phyloP scores from a whole-genome alignment of 2,888 invertebrate genomes.

The Idaea dimidiata region DNA sequence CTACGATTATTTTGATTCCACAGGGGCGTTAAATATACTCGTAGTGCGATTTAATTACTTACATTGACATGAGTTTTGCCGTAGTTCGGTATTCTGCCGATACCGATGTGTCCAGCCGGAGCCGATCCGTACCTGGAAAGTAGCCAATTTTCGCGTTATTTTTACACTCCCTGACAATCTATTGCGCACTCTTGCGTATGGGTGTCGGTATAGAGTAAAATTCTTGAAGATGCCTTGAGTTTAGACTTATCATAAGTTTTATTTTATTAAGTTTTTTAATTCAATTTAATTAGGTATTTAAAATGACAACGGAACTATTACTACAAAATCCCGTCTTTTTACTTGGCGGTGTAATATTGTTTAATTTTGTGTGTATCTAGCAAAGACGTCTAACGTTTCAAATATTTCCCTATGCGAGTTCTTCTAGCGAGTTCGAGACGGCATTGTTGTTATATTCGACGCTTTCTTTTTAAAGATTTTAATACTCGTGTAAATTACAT shows the following conservation, averaged over 20 bases:
- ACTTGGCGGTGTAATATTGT: background rate
- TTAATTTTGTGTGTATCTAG: background rate
- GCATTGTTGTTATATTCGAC: slow-evolving; percentile 12
- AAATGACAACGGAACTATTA: too few relatives aligned
- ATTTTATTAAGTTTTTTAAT: background rate
- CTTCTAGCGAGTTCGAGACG: slow-evolving; percentile 2
- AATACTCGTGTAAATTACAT: background rate
- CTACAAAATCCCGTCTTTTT: background rate
- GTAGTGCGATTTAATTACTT: slow-evolving; percentile 37
- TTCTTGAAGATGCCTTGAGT: background rate
- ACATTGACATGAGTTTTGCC: slow-evolving; percentile 74
- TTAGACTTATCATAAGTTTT: background rate
- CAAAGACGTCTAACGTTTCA: background rate
- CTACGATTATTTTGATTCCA: too few relatives aligned
- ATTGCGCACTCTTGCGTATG: slow-evolving; percentile 32
- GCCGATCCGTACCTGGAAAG: slow-evolving; percentile 71
- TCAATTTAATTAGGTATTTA: too few relatives aligned
- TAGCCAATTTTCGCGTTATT: slow-evolving; percentile 69
- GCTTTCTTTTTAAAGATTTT: slow-evolving; percentile 1
- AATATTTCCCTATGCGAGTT: background rate
- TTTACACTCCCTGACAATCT: slow-evolving; percentile 52
- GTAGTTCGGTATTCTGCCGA: slow-evolving; percentile 67
- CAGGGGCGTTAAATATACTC: too few relatives aligned
- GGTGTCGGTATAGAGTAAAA: background rate
- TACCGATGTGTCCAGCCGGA: slow-evolving; percentile 64